Conservation (phyloP, 2,888 invertebrate species). For the Octonoba sinensis region DNA sequence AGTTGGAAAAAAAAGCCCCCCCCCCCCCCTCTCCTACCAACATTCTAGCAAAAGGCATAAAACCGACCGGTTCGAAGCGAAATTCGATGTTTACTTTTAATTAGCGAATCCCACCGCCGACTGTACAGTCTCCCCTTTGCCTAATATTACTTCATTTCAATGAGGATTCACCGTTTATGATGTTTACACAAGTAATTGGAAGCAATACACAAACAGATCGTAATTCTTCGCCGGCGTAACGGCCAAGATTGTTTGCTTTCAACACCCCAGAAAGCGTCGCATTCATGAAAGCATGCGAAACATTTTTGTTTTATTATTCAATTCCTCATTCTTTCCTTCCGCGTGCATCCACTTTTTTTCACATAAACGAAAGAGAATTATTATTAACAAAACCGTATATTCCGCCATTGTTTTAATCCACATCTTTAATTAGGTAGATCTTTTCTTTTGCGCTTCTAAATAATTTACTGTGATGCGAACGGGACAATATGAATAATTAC, state of each 20-base stretch:
- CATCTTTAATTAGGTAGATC: conserved; percentile 44
- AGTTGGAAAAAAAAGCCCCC: conserved; percentile 12
- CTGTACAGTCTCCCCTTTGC: neutral
- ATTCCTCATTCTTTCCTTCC: conserved; percentile 6
- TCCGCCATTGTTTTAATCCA: conserved; percentile 32
- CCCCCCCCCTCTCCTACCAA: neutral
- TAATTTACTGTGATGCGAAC: conserved; percentile 40
- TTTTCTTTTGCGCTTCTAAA: conserved; percentile 44
- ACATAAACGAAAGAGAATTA: conserved; percentile 17
- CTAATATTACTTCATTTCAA: conserved; percentile 50
- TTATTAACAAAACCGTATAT: conserved; percentile 56
- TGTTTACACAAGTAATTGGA: conserved; percentile 63
- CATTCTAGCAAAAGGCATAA: conserved; percentile 40
- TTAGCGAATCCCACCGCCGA: conserved; percentile 47
- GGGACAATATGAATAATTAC: conserved; percentile 48
- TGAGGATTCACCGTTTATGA: conserved; percentile 54
- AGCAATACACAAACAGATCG: conserved; percentile 61
- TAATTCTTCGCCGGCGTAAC: conserved; percentile 41
- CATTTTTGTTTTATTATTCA: conserved; percentile 51
- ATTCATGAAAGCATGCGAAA: conserved; percentile 20
- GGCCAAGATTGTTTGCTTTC: conserved; percentile 54
- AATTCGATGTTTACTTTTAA: conserved; percentile 60
- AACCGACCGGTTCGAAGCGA: conserved; percentile 43
- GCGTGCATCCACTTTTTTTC: conserved; percentile 8
- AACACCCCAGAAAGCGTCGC: conserved; percentile 27